Conservation (phyloP, 2,113 vertebrate genomes). For the Microtus pennsylvanicus region DNA sequence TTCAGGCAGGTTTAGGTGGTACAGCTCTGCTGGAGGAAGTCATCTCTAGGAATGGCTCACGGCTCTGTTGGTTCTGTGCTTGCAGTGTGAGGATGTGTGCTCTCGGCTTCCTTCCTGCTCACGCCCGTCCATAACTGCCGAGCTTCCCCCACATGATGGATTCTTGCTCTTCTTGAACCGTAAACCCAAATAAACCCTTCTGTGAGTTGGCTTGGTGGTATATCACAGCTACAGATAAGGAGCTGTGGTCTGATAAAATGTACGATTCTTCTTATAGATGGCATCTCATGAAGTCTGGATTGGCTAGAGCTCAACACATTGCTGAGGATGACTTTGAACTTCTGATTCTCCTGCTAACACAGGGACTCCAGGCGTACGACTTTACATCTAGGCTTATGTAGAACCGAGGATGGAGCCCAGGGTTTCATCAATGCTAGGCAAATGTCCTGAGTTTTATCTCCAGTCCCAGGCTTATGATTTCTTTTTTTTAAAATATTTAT, state of each 20-base stretch:
- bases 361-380: neutral
- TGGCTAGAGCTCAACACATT: neutral
- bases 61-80: neutral
- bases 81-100: neutral
- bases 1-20: neutral
- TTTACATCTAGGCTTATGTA: too few species aligned
- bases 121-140: neutral
- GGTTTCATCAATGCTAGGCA: neutral
- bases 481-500: neutral
- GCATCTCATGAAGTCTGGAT: neutral
- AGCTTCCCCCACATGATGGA: too few species aligned
- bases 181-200: neutral
- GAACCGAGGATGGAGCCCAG: neutral
- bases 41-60: neutral
- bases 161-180: neutral
- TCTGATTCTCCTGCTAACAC: neutral
- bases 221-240: neutral
- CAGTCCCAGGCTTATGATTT: neutral
- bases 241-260: slow-evolving; percentile 3
- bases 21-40: neutral
- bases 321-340: neutral
- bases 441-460: neutral
- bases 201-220: neutral
- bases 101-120: too few species aligned
- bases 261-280: neutral